Base-by-base conservation (phyloP, 2,113 vertebrate species). In the Etia nguti region DNA sequence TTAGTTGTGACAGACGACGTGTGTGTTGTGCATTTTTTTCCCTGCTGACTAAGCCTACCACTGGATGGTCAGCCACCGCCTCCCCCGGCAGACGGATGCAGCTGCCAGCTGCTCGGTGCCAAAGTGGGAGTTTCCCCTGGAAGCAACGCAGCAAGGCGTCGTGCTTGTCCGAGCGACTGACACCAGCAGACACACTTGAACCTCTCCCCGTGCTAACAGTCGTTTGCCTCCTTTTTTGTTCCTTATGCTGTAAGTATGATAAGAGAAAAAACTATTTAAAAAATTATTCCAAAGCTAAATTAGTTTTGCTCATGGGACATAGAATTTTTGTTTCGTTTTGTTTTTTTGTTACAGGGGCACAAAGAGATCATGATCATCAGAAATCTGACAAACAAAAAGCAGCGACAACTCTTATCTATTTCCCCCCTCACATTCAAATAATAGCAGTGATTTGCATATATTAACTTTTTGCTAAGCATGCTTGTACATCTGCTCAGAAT, bases 401-500 rank as follows among this genome's bases (percentile, higher is more conserved):
- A 3, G 9, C n/a, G 56, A 68, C 83, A 70, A 38, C 80, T 16
- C 54, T 73, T 18, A 26, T 12, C 36, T 55, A 24, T 60, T 59
- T 36, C 65, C 22, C 56, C 26, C 20, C 26, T 73, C 81, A 55
- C 68, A 54, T 82, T 87, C 65, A 87, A 83, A 87, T 86, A 89
- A 88, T 62, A 56, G 56, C 59, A 18, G 83, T 55, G 81, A 84
- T 89, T 82, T 91, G 83, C 87, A 90, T 89, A 75, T 89, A 86
- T 91, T 89, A 82, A 81, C 57, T 70, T 83, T 84, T 81, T 59
- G 57, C 73, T 57, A 43, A 80, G 81, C 65, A 83, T 11, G 48
- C n/a, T 90, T 2, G 68, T 83, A 86, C 86, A 90, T 90, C 89
- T 85, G 92, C 83, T 94, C 81, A 26, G 75, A 91, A 86, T 90